These are phyloP conservation scores for Agelastica alni DNA, from an alignment of 2,888 invertebrate species.

Conservation along the genomic window DNA sequence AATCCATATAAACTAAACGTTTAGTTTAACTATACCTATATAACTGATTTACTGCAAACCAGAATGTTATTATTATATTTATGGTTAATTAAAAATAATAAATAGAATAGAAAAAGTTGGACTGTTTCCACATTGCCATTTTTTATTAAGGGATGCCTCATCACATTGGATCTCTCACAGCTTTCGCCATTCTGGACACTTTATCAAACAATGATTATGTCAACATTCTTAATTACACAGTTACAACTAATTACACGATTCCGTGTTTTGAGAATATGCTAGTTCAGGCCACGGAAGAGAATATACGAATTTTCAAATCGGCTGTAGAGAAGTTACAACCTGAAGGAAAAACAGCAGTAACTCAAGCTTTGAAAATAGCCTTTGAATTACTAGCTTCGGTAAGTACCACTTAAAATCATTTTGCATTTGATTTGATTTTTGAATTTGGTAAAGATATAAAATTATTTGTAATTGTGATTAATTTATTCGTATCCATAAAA, in stretches of 20 bases:
- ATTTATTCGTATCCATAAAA: too few species aligned
- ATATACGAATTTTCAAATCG: slow-evolving; percentile 73
- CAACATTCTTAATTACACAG: slow-evolving; percentile 84
- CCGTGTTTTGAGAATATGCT: slow-evolving; percentile 82
- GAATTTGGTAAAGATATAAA: too few species aligned
- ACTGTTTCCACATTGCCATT: too few species aligned
- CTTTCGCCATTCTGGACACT: slow-evolving; percentile 87
- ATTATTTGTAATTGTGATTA: too few species aligned
- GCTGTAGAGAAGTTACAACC: slow-evolving; percentile 70
- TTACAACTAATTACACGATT: slow-evolving; percentile 71
- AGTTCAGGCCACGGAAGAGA: slow-evolving; percentile 88
- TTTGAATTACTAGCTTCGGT: slow-evolving; percentile 80
- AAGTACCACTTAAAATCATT: too few species aligned
- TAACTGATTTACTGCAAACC: too few species aligned
- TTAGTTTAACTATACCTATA: too few species aligned
- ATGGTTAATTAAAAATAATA: too few species aligned
- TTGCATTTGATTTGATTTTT: too few species aligned
- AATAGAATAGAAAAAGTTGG: too few species aligned
- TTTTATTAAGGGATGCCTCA: slow-evolving; percentile 54
- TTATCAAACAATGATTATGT: slow-evolving; percentile 98
- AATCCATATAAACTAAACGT: too few species aligned
- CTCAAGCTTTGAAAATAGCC: slow-evolving; percentile 78
- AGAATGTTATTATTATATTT: too few species aligned
- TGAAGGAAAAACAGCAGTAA: slow-evolving; percentile 82
- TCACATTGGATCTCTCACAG: slow-evolving; percentile 82